Evolutionary conservation across 1,140 invertebrate genomes (phyloP), one percentile per base, ranked within the genome.

Genomic region (Ips nitidus): DNA sequence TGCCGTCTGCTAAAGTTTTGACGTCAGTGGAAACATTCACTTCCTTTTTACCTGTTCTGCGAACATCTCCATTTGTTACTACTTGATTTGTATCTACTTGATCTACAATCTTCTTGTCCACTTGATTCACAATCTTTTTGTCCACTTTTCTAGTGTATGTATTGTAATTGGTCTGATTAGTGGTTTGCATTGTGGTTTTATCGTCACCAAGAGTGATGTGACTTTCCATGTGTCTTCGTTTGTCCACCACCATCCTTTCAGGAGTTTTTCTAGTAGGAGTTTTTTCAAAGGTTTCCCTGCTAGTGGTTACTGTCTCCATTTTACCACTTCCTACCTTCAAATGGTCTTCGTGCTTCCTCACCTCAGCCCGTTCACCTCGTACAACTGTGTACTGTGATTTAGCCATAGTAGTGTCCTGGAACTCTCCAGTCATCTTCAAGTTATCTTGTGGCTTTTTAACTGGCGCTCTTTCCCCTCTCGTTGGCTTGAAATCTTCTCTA

Each of bases 171-270:
- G 82, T 81, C 73, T 87, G 86, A 75, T 86, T 86, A 3, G 86
- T 87, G 36, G 86, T 86, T 71, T 83, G 81, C 75, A 85, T 82
- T 5, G 77, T 73, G 1, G 81, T 74, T 1, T 71, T 82, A 63
- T 89, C 87, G 74, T 83, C 84, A 2, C 88, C 87, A 40, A 89
- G 74, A n/a, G 80, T 81, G 66, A 90, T 87, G 39, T 85, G 85
- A 0, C 88, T 90, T 73, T 86, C 86, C 79, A 86, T 85, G 68
- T 89, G 87, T 65, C 80, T 81, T 75, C 81, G 83, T 56, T 74
- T 81, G 70, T 86, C 84, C 1, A 83, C 66, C 2, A 69, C 62
- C 66, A 73, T 69, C 62, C 74, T 55, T 71, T 64, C 60, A 52
- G 79, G 73, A 7, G 74, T 71, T 36, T 80, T 82, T 42, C 80